These are phyloP conservation scores for Istiophorus platypterus DNA, from an alignment of 2,113 vertebrate species.

Conservation along the genomic window DNA sequence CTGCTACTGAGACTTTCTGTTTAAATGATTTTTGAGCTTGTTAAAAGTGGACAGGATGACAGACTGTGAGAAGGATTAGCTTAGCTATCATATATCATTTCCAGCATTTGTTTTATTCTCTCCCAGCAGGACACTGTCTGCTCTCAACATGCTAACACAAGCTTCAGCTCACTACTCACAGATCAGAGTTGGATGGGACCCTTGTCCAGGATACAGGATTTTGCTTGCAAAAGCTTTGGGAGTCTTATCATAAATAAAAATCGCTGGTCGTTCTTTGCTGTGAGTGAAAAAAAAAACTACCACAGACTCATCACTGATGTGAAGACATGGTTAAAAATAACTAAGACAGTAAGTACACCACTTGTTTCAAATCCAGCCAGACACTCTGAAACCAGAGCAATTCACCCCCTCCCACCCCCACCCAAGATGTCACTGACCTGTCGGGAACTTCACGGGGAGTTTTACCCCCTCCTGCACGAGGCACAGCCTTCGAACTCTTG, in stretches of 20 bases:
- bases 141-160: slow-evolving; percentile 75
- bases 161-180: slow-evolving; percentile 58
- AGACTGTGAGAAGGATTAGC: slow-evolving; percentile 39
- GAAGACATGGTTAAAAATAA: neutral
- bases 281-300: slow-evolving; percentile 4
- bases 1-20: neutral
- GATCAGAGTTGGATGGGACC: slow-evolving; percentile 58
- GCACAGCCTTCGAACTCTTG: slow-evolving; percentile 92
- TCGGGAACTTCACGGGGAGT: slow-evolving; percentile 88
- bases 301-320: neutral
- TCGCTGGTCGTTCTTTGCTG: slow-evolving; percentile 41
- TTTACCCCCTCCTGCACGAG: slow-evolving; percentile 92
- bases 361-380: slow-evolving; percentile 2
- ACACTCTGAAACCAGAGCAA: slow-evolving; percentile 4
- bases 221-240: slow-evolving; percentile 54
- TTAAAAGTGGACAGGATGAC: slow-evolving; percentile 34
- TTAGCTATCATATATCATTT: slow-evolving; percentile 51
- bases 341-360: neutral
- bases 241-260: slow-evolving; percentile 50
- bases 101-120: slow-evolving; percentile 52
- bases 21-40: neutral
- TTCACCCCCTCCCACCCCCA: neutral
- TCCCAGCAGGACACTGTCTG: slow-evolving; percentile 59
- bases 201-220: slow-evolving; percentile 64
- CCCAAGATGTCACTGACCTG: slow-evolving; percentile 86